Conservation (phyloP, 2,797 vertebrate genomes). For the Lutjanus campechanus region DNA sequence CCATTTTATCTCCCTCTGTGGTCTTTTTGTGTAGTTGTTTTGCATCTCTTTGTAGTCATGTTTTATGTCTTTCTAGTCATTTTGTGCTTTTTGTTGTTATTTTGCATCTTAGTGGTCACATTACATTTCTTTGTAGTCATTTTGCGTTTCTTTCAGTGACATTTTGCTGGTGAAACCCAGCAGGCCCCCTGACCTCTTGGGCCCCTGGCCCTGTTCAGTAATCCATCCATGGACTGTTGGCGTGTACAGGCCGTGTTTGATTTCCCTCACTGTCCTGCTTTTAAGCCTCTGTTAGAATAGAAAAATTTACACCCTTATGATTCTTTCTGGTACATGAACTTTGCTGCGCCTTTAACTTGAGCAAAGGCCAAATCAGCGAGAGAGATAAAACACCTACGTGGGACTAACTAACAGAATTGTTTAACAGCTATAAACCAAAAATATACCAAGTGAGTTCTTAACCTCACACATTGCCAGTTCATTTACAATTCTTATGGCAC, state of each 20-base stretch:
- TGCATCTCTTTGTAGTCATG: too few species aligned
- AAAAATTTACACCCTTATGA: neutral
- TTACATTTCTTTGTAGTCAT: too few species aligned
- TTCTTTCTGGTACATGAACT: neutral
- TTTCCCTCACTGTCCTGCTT: neutral
- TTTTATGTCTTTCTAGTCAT: too few species aligned
- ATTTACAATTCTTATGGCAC: neutral
- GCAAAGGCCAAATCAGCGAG: neutral
- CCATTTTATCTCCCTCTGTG: too few species aligned
- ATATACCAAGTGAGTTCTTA: neutral
- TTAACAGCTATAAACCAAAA: constrained; percentile 3
- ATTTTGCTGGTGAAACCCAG: too few species aligned
- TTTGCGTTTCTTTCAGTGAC: too few species aligned
- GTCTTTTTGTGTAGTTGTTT: too few species aligned
- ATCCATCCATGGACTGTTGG: too few species aligned
- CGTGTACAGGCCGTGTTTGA: neutral
- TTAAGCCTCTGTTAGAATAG: neutral
- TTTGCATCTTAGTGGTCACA: too few species aligned
- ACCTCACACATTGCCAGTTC: neutral
- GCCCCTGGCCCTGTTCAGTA: too few species aligned
- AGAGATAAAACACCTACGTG: neutral
- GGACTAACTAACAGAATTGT: neutral
- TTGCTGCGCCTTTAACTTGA: neutral
- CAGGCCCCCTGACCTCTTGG: too few species aligned
- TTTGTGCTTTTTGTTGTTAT: too few species aligned